Evolutionary conservation across 2,797 vertebrate genomes (phyloP).

Genomic region (Gymnocypris eckloni): DNA sequence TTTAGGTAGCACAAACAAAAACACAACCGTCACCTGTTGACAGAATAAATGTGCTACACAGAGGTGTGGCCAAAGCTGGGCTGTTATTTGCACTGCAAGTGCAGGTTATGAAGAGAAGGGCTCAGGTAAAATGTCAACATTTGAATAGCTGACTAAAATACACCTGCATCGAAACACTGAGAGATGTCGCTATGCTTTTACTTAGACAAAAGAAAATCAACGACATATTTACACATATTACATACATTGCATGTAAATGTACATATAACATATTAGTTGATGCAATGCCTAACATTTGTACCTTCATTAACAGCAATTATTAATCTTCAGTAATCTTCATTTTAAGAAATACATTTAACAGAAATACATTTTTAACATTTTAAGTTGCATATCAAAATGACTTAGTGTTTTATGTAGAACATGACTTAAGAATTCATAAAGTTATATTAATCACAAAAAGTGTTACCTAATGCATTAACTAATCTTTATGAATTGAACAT

Average conservation of each 20-base stretch:
- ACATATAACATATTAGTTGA: background rate
- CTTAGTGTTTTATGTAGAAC: background rate
- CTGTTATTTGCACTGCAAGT: background rate
- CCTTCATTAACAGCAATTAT: background rate
- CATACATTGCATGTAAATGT: background rate
- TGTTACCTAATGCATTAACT: background rate
- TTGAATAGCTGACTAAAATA: background rate
- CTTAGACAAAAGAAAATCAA: background rate
- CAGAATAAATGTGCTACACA: conserved; percentile 35
- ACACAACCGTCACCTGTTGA: conserved; percentile 49
- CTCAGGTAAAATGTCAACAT: background rate
- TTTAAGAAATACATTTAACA: no score
- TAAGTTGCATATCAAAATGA: background rate
- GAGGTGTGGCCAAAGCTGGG: conserved; percentile 17
- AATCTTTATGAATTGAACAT: background rate
- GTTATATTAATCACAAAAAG: conserved; percentile 4
- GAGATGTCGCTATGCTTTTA: background rate
- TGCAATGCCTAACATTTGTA: background rate
- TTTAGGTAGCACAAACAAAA: conserved; percentile 49
- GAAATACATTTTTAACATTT: background rate
- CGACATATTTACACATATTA: background rate
- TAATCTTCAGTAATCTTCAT: no score
- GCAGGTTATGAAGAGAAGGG: background rate
- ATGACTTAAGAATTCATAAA: background rate
- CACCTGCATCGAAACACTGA: background rate